Percentiles rank a stretch among this genome's conserved stretches.
These are phyloP conservation scores for Furcifer pardalis DNA, from an alignment of 2,797 vertebrate species.

Conservation along the genomic window DNA sequence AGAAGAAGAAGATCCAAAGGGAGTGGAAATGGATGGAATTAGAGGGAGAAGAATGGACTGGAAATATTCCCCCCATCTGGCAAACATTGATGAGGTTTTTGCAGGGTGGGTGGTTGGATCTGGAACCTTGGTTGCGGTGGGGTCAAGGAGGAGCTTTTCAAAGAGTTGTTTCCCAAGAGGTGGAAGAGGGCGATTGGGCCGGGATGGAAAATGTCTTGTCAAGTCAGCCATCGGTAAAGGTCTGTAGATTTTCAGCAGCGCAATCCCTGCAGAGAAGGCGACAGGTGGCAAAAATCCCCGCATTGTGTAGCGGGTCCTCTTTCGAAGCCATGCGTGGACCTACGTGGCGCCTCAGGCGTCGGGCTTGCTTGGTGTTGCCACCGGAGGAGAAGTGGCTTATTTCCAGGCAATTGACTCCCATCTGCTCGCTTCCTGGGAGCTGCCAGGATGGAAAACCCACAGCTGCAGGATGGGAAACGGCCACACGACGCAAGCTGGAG, in stretches of 20 bases:
- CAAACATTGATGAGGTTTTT: background rate
- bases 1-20: no score
- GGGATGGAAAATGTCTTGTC: background rate
- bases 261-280: no score
- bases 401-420: conserved; percentile 68
- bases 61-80: background rate
- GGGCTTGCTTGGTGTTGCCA: conserved; percentile 15
- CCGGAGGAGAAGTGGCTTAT: conserved; percentile 61
- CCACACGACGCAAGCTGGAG: background rate
- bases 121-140: conserved; percentile 21
- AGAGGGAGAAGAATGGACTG: no score
- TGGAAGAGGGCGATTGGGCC: conserved; percentile 43
- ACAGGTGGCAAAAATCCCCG: no score
- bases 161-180: conserved; percentile 29
- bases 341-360: conserved; percentile 20
- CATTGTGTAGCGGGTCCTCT: no score
- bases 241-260: no score
- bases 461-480: no score
- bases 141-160: conserved; percentile 43
- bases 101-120: accelerated
- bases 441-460: conserved; percentile 7
- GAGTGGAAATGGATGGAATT: no score
- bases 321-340: no score
- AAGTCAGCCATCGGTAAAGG: no score
- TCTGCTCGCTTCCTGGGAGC: conserved; percentile 51